phyloP scores from a whole-genome alignment of 2,888 invertebrate species.

The Matsumyia berberina region DNA sequence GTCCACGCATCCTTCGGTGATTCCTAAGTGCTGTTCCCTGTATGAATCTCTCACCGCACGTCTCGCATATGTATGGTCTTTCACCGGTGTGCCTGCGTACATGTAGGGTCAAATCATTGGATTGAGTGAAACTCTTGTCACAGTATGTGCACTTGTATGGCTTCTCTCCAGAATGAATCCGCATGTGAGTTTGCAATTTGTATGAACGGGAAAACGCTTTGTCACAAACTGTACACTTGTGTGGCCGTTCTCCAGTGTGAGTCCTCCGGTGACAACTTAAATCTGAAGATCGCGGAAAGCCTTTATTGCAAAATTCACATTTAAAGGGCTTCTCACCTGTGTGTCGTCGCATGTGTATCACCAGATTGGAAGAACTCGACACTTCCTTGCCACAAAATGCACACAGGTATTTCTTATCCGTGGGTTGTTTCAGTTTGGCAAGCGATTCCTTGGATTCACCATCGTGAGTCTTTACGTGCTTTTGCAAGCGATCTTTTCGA shows the following conservation, averaged over 20 bases:
- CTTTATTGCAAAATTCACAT: slow-evolving; percentile 87
- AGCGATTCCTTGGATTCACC: slow-evolving; percentile 53
- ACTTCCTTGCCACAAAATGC: slow-evolving; percentile 87
- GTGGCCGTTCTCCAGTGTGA: slow-evolving; percentile 87
- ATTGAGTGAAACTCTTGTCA: slow-evolving; percentile 87
- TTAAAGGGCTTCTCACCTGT: slow-evolving; percentile 88
- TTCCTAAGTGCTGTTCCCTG: slow-evolving; percentile 88
- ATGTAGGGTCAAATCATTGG: slow-evolving; percentile 89
- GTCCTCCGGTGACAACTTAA: slow-evolving; percentile 87
- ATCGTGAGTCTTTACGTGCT: slow-evolving; percentile 79
- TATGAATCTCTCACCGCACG: slow-evolving; percentile 83
- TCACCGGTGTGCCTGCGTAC: slow-evolving; percentile 89
- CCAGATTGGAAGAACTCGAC: slow-evolving; percentile 87
- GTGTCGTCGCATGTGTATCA: slow-evolving; percentile 88
- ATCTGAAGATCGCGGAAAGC: slow-evolving; percentile 87
- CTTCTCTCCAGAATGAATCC: slow-evolving; percentile 86
- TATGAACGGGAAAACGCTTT: slow-evolving; percentile 87
- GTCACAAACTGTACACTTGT: slow-evolving; percentile 82
- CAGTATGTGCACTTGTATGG: slow-evolving; percentile 87
- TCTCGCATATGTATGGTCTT: slow-evolving; percentile 78
- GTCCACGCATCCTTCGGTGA: slow-evolving; percentile 86
- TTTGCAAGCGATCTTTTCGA: slow-evolving; percentile 81
- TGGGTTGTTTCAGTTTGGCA: slow-evolving; percentile 23
- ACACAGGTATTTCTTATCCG: slow-evolving; percentile 85
- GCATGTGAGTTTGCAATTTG: slow-evolving; percentile 87